A percentile compares a stretch with the other conserved stretches of the same genome.
Evolutionary conservation across 2,888 invertebrate genomes (phyloP).

Genomic region (Teinopalpus imperialis): DNA sequence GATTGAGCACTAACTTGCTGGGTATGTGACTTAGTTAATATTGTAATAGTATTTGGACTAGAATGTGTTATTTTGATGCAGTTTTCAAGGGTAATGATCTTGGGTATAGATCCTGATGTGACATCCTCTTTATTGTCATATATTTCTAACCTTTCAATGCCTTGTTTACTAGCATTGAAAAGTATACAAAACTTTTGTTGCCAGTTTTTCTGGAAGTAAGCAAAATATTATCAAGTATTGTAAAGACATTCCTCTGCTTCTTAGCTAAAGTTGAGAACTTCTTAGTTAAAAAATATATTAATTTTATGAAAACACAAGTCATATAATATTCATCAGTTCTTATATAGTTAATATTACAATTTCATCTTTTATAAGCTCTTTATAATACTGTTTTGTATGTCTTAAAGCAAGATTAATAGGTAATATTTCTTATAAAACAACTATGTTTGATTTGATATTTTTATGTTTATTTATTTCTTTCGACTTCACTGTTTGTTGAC

Average conservation of each 20-base stretch:
- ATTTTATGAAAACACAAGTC: background rate
- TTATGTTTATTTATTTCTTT: too few relatives aligned
- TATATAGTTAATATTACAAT: too few relatives aligned
- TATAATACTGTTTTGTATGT: too few relatives aligned
- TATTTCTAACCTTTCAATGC: conserved; percentile 92
- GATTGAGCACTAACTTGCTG: conserved; percentile 82
- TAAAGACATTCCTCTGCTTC: too few relatives aligned
- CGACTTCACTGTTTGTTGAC: conserved; percentile 70
- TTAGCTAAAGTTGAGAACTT: too few relatives aligned
- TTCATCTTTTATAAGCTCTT: too few relatives aligned
- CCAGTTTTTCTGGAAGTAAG: conserved; percentile 89
- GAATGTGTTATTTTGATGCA: conserved; percentile 91
- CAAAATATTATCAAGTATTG: conserved; percentile 1
- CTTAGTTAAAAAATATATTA: conserved; percentile 26
- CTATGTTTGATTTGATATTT: too few relatives aligned
- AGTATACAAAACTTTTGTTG: conserved; percentile 89
- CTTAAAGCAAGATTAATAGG: too few relatives aligned
- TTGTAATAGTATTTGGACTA: conserved; percentile 83
- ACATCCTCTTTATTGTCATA: conserved; percentile 91
- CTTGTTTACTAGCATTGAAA: conserved; percentile 91
- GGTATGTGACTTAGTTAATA: conserved; percentile 90
- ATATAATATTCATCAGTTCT: too few relatives aligned
- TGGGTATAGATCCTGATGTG: conserved; percentile 82
- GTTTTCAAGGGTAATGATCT: conserved; percentile 92
- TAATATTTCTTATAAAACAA: too few relatives aligned